Conservation (phyloP, 2,888 invertebrate genomes). For the Campaea margaritaria region DNA sequence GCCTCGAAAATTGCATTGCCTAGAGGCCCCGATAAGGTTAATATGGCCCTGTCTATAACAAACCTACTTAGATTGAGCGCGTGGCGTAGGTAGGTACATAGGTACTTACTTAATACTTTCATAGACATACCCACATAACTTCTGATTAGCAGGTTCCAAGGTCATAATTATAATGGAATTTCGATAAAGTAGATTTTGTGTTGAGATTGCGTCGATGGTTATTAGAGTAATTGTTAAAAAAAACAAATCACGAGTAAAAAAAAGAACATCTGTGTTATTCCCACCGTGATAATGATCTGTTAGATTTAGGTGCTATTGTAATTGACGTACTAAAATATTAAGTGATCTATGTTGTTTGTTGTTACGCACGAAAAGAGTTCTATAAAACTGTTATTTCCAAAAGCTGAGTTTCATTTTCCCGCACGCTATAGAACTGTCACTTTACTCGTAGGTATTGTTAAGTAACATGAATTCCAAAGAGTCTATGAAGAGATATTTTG, state of each 20-base stretch:
- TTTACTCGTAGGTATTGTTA: not conserved
- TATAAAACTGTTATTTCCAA: slow-evolving; percentile 31
- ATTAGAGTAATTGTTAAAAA: slow-evolving; percentile 12
- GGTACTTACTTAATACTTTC: too few relatives aligned
- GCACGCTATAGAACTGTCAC: not conserved
- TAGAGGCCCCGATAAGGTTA: too few relatives aligned
- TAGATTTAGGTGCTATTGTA: slow-evolving; percentile 20
- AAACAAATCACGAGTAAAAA: not conserved
- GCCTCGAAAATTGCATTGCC: too few relatives aligned
- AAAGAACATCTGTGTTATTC: slow-evolving; percentile 23
- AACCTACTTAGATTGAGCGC: too few relatives aligned
- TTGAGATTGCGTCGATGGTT: not conserved
- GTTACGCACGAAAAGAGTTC: slow-evolving; percentile 41
- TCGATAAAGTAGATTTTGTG: not conserved
- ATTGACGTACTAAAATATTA: slow-evolving; percentile 29
- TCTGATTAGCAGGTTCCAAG: too few relatives aligned
- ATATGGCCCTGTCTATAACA: too few relatives aligned
- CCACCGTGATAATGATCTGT: slow-evolving; percentile 28
- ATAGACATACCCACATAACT: too few relatives aligned
- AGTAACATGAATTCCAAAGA: slow-evolving; percentile 55
- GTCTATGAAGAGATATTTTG: slow-evolving; percentile 61
- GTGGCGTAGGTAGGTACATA: too few relatives aligned
- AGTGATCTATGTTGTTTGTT: slow-evolving; percentile 36
- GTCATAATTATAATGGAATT: not conserved
- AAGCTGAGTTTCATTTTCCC: slow-evolving; percentile 24